A percentile compares a stretch with the other conserved stretches of the same genome.
Evolutionary conservation across 2,113 vertebrate species (phyloP).

Genomic region (Paramormyrops kingsleyae): DNA sequence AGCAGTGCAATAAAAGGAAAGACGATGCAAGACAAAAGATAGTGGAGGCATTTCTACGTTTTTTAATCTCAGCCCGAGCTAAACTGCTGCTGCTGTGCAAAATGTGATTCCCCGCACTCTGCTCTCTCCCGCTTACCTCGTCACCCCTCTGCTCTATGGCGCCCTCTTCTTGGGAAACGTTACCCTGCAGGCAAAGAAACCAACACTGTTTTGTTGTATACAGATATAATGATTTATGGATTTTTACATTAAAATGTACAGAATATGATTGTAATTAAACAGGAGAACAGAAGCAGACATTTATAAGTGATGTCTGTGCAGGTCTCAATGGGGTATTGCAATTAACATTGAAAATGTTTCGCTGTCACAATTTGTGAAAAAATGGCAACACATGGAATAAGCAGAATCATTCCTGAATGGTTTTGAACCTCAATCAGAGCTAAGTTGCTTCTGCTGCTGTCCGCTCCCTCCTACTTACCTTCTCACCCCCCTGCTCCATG

Average conservation of each 20-base stretch:
- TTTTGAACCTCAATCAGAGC: background rate
- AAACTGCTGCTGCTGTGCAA: background rate
- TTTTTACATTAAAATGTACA: background rate
- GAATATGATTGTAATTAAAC: background rate
- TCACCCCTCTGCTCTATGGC: constrained; percentile 60
- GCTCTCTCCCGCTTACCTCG: constrained; percentile 46
- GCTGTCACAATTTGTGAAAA: too few species aligned
- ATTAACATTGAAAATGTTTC: too few species aligned
- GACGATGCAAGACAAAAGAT: background rate
- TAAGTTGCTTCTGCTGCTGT: background rate
- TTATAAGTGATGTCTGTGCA: background rate
- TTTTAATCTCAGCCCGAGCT: background rate
- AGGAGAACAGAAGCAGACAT: background rate
- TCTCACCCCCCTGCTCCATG: constrained; percentile 62
- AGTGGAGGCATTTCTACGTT: background rate
- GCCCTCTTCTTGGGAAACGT: constrained; percentile 53
- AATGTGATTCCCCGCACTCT: background rate
- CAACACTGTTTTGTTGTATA: background rate
- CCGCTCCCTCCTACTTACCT: constrained; percentile 43
- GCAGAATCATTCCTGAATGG: too few species aligned
- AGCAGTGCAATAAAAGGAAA: background rate
- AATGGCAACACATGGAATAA: too few species aligned
- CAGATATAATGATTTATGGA: background rate
- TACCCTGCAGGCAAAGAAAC: constrained; percentile 45
- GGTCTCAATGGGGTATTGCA: background rate